Conservation (phyloP, 2,797 vertebrate species). For the Platyrinchus mystaceus region DNA sequence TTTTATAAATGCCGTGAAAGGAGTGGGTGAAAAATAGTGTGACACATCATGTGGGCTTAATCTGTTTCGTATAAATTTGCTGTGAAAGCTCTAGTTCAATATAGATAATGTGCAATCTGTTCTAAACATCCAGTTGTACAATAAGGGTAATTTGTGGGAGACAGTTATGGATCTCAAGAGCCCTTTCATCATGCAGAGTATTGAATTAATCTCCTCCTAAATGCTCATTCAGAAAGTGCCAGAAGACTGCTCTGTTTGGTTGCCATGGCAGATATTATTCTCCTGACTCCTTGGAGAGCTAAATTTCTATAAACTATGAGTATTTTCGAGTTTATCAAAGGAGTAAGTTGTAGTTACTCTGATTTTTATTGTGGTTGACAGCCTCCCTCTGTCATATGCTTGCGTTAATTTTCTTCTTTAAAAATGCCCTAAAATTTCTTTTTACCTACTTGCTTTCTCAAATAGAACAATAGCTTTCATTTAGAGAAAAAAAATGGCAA, state of each 20-base stretch:
- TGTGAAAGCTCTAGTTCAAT: constrained; percentile 33
- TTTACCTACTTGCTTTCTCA: not conserved
- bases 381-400: not conserved
- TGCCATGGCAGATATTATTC: constrained; percentile 64
- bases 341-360: not conserved
- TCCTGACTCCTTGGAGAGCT: constrained; percentile 46
- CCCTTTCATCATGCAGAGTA: constrained; percentile 45
- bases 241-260: constrained; percentile 56
- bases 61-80: constrained; percentile 34
- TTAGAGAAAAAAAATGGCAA: not conserved
- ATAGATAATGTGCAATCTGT: constrained; percentile 54
- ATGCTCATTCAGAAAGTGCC: constrained; percentile 59
- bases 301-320: constrained; percentile 34
- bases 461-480: not conserved
- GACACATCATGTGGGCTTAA: constrained; percentile 26
- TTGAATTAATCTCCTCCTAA: constrained; percentile 63
- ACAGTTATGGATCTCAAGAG: constrained; percentile 69
- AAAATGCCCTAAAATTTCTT: not conserved
- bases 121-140: constrained; percentile 60
- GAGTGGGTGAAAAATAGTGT: constrained; percentile 27
- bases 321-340: constrained; percentile 46
- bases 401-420: not conserved
- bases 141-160: constrained; percentile 69
- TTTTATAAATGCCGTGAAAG: constrained; percentile 14
- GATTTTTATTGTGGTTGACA: not conserved